These are phyloP conservation scores for Chionoecetes opilio DNA, from an alignment of 1,140 invertebrate genomes.

Conservation along the genomic window DNA sequence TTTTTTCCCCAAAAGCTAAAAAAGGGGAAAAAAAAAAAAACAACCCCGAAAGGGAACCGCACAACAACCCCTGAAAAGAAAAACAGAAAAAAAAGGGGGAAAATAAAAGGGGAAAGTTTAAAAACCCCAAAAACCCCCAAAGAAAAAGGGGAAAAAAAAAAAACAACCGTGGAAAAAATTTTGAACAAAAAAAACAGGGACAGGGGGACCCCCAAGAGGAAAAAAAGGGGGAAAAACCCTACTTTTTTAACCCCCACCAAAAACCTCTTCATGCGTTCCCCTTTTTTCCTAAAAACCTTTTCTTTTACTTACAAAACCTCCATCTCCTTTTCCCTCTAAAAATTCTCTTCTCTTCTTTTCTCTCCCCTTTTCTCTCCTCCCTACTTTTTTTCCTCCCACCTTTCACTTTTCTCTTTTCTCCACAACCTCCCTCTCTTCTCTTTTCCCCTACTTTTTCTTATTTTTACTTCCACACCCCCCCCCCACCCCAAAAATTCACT, in stretches of 20 bases:
- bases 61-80: not conserved
- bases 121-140: not conserved
- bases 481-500: too few relatives aligned
- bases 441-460: not conserved
- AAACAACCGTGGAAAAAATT: not conserved
- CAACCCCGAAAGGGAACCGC: not conserved
- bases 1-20: too few relatives aligned
- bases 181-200: too few relatives aligned
- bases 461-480: too few relatives aligned
- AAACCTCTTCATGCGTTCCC: not conserved
- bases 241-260: not conserved
- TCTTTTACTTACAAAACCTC: too few relatives aligned
- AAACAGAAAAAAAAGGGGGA: conserved; percentile 13
- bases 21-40: too few relatives aligned
- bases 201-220: too few relatives aligned
- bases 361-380: not conserved
- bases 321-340: not conserved
- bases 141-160: not conserved
- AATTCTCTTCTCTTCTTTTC: not conserved
- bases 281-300: too few relatives aligned
- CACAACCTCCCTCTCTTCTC: not conserved
- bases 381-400: not conserved
- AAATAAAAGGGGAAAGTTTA: not conserved
- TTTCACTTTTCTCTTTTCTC: not conserved
- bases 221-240: too few relatives aligned